These are phyloP conservation scores for Misgurnus mizolepis DNA, from an alignment of 2,113 vertebrate genomes.

Conservation along the genomic window DNA sequence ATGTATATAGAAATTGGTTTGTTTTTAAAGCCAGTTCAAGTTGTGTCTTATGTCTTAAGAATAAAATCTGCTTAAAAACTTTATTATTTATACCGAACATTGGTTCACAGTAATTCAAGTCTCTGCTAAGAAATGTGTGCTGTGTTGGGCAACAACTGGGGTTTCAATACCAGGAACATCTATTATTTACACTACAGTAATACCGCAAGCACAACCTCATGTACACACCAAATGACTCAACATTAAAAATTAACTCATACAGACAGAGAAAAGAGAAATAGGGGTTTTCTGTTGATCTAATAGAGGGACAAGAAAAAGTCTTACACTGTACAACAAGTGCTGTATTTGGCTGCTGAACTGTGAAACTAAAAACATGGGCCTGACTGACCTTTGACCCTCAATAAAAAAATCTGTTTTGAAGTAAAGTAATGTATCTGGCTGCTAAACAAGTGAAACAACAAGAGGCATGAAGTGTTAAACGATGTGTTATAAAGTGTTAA, in stretches of 20 bases:
- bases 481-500: not conserved
- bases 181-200: slow-evolving; percentile 44
- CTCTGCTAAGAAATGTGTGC: not conserved
- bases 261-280: not conserved
- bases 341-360: too few species aligned
- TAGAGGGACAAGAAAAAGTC: not conserved
- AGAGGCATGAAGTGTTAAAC: not conserved
- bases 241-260: slow-evolving; percentile 41
- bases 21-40: not conserved
- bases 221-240: slow-evolving; percentile 18
- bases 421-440: not conserved
- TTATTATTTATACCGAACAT: not conserved
- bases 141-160: slow-evolving; percentile 6
- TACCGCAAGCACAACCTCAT: slow-evolving; percentile 31
- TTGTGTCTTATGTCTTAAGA: not conserved
- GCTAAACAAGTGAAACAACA: not conserved
- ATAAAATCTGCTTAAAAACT: too few species aligned
- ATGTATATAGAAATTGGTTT: too few species aligned
- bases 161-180: slow-evolving; percentile 22
- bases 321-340: too few species aligned
- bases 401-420: too few species aligned
- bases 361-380: too few species aligned
- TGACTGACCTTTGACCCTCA: too few species aligned
- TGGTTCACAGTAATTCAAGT: too few species aligned
- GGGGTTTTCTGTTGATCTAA: not conserved